Evolutionary conservation across 2,113 vertebrate species (phyloP).

Genomic region (Egretta garzetta): DNA sequence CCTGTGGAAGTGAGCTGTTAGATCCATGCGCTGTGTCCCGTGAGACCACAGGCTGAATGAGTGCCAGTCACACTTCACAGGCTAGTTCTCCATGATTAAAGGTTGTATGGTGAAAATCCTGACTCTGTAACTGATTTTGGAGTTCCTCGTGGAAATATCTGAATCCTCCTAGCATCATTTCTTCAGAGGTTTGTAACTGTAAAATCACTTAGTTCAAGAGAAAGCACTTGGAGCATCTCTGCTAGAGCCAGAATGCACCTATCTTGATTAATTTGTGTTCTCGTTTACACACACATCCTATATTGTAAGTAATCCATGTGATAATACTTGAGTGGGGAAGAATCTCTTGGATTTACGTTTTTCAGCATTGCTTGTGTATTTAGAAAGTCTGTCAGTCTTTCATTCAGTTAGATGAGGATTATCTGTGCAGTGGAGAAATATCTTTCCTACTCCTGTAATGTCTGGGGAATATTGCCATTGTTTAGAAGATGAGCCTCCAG

Average conservation of each 20-base stretch:
- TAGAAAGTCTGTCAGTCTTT: background rate
- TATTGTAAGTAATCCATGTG: background rate
- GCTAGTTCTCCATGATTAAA: background rate
- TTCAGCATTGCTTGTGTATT: background rate
- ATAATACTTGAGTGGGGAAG: background rate
- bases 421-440: background rate
- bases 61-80: background rate
- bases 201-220: background rate
- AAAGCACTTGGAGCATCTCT: background rate
- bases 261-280: background rate
- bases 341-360: background rate
- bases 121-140: background rate
- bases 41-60: background rate
- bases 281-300: background rate
- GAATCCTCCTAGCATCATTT: background rate
- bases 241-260: background rate
- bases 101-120: background rate
- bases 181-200: background rate
- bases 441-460: background rate
- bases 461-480: background rate
- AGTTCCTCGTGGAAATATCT: background rate
- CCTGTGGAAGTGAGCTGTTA: background rate
- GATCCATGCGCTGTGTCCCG: accelerated
- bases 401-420: background rate
- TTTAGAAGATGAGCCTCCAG: background rate